Conservation (phyloP, 2,113 vertebrate genomes). For the Myiozetetes cayanensis region DNA sequence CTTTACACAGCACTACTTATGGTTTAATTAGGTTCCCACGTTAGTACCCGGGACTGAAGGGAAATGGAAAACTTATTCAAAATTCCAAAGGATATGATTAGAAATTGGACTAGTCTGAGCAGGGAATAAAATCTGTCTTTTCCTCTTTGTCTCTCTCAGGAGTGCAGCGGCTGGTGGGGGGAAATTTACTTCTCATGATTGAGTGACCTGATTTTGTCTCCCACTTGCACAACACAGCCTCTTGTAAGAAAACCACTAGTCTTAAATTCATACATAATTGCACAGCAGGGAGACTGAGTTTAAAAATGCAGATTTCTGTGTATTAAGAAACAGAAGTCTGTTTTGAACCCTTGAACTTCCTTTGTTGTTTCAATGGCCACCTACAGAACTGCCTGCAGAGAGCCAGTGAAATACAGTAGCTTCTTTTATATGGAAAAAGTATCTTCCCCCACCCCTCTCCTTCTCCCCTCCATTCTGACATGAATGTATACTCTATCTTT, state of each 20-base stretch:
- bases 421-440: constrained; percentile 68
- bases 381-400: constrained; percentile 59
- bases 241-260: constrained; percentile 46
- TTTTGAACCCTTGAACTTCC: constrained; percentile 78
- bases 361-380: constrained; percentile 77
- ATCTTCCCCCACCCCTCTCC: neutral
- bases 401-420: constrained; percentile 63
- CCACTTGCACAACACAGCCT: constrained; percentile 31
- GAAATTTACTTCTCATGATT: constrained; percentile 64
- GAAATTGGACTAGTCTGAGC: constrained; percentile 16
- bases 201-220: constrained; percentile 71
- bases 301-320: constrained; percentile 70
- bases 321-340: constrained; percentile 71
- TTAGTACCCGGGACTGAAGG: neutral
- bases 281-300: constrained; percentile 66
- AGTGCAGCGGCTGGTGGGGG: constrained; percentile 9
- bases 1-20: neutral
- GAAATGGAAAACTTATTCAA: constrained; percentile 11
- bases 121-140: constrained; percentile 28
- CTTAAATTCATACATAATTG: constrained; percentile 76
- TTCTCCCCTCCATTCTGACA: constrained; percentile 53
- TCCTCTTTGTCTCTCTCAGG: constrained; percentile 11
- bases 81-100: constrained; percentile 27
- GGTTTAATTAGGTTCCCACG: constrained; percentile 26
- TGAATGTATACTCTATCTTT: constrained; percentile 55